A percentile compares a stretch with the other conserved stretches of the same genome.
phyloP scores from a whole-genome alignment of 2,113 vertebrate species.

The Erythrocercus mccallii region DNA sequence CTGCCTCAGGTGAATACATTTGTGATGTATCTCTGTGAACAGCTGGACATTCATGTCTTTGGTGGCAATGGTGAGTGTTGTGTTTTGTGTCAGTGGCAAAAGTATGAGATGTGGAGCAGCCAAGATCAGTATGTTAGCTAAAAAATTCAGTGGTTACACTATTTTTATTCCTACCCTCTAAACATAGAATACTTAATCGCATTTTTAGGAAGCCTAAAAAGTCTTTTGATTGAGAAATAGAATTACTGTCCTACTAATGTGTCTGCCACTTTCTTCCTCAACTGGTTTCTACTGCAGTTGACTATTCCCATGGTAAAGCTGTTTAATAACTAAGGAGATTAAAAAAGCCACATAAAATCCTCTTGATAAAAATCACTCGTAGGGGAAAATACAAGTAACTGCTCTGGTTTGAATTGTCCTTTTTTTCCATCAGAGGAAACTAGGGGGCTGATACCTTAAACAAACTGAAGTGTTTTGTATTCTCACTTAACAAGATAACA shows the following conservation, averaged over 20 bases:
- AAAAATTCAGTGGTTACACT: background rate
- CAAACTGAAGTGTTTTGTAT: background rate
- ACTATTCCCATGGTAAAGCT: background rate
- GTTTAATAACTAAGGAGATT: background rate
- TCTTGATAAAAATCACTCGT: background rate
- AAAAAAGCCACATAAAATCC: background rate
- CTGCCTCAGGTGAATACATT: conserved; percentile 99
- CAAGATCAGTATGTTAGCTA: background rate
- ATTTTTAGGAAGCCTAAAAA: background rate
- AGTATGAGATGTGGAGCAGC: background rate
- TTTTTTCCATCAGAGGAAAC: background rate
- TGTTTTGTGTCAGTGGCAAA: background rate
- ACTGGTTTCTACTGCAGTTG: background rate
- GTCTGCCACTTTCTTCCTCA: background rate
- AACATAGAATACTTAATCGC: background rate
- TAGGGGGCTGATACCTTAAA: background rate
- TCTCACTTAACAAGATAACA: background rate
- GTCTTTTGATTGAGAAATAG: background rate
- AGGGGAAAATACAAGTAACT: background rate
- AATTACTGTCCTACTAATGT: background rate
- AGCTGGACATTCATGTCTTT: conserved; percentile 97
- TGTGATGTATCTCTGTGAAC: conserved; percentile 98
- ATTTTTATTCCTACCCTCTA: background rate
- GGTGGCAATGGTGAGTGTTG: conserved; percentile 92
- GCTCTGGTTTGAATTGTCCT: background rate